Conservation (phyloP, 2,888 invertebrate species). For the Phorcus lineatus region DNA sequence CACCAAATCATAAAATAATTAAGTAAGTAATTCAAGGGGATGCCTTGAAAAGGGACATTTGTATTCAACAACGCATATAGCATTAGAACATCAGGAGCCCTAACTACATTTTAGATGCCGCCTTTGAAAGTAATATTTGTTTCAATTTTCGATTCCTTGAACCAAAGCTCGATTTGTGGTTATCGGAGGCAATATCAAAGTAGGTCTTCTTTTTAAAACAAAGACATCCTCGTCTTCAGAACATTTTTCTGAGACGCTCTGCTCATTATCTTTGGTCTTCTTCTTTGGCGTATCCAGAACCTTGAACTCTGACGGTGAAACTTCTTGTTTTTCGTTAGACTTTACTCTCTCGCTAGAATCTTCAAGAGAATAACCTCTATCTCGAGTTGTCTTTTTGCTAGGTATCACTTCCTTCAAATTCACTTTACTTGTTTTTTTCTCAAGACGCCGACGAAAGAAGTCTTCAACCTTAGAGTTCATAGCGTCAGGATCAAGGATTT, state of each 20-base stretch:
- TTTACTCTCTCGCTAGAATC: neutral
- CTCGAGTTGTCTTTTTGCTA: neutral
- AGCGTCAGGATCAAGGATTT: conserved; percentile 44
- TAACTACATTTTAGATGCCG: no score
- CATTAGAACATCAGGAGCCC: no score
- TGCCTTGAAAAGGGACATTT: no score
- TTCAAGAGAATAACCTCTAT: conserved; percentile 10
- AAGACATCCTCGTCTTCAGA: neutral
- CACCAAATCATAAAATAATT: no score
- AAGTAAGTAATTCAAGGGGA: no score
- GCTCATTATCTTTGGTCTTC: no score
- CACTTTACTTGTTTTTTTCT: conserved; percentile 41
- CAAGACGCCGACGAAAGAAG: conserved; percentile 45
- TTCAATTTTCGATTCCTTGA: neutral
- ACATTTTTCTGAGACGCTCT: no score
- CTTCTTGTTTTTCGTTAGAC: conserved; percentile 15
- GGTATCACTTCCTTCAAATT: neutral
- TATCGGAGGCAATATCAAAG: conserved; percentile 36
- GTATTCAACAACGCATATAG: no score
- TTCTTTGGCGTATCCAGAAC: no score
- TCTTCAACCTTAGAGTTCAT: conserved; percentile 39
- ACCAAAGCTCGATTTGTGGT: conserved; percentile 31
- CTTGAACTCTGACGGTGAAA: no score
- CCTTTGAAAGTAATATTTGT: no score
- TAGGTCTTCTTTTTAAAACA: neutral